phyloP scores from a whole-genome alignment of 2,888 invertebrate species.

The Eupsilia transversa region DNA sequence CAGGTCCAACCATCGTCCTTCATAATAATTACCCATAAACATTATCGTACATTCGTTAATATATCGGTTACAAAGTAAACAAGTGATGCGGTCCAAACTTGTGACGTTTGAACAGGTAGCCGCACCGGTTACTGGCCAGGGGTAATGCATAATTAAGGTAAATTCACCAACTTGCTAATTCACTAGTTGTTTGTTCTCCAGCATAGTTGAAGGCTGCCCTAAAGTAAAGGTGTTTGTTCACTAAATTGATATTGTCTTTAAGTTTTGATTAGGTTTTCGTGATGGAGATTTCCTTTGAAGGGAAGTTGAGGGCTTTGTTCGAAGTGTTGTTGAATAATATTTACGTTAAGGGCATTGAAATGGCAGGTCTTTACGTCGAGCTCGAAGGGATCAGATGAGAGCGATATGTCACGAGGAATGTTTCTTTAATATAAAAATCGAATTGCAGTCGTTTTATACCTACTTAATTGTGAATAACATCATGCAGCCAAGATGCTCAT shows the following conservation, averaged over 20 bases:
- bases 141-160: constrained; percentile 67
- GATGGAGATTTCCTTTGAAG: constrained; percentile 54
- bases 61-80: constrained; percentile 46
- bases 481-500: background rate
- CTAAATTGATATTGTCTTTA: constrained; percentile 64
- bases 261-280: constrained; percentile 64
- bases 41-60: constrained; percentile 37
- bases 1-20: background rate
- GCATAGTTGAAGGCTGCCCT: constrained; percentile 44
- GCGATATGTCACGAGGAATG: background rate
- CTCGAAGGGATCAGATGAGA: background rate
- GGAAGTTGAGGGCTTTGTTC: constrained; percentile 16
- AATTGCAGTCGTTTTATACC: background rate
- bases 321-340: constrained; percentile 36
- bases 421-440: background rate
- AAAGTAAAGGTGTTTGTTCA: constrained; percentile 60
- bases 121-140: constrained; percentile 25
- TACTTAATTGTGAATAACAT: constrained; percentile 3
- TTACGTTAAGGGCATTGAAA: constrained; percentile 19
- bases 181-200: constrained; percentile 59
- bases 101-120: constrained; percentile 48
- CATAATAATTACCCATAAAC: background rate
- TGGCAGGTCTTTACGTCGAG: background rate
- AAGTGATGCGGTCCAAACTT: constrained; percentile 32
- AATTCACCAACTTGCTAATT: constrained; percentile 66